Conservation (phyloP, 2,113 vertebrate species). For the Cercopithecus mona region DNA sequence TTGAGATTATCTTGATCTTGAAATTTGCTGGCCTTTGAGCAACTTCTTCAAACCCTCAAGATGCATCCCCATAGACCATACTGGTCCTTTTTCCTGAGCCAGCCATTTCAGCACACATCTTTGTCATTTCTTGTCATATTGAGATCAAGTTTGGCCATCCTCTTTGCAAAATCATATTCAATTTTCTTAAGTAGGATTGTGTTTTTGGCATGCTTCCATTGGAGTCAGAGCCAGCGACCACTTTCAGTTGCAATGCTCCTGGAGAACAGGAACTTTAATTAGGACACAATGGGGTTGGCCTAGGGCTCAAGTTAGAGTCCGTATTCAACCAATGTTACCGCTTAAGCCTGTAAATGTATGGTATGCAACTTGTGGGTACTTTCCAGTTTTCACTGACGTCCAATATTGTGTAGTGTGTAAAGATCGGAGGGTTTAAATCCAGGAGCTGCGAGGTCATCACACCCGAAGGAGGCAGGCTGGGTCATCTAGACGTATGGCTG, state of each 20-base stretch:
- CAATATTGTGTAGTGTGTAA: background rate
- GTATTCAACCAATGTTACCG: background rate
- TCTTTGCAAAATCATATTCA: slow-evolving; percentile 41
- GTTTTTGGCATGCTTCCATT: slow-evolving; percentile 9
- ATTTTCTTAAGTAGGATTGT: slow-evolving; percentile 66
- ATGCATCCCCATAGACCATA: fast-evolving
- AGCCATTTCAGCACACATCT: background rate
- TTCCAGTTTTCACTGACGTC: background rate
- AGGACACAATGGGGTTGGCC: background rate
- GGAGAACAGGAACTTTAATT: background rate
- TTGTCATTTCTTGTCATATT: background rate
- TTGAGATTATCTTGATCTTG: background rate
- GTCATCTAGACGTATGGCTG: fast-evolving
- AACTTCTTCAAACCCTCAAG: background rate
- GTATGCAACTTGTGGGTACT: background rate
- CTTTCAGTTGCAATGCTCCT: background rate
- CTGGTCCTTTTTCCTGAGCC: background rate
- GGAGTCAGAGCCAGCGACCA: background rate
- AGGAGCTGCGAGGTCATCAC: background rate
- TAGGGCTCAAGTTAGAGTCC: background rate
- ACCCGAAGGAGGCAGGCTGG: background rate
- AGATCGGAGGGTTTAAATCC: background rate
- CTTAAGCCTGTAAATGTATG: background rate
- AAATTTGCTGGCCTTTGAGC: background rate
- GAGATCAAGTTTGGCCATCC: slow-evolving; percentile 30